These are phyloP conservation scores for Muraenolepis orangiensis DNA, from an alignment of 2,797 vertebrate species.

Conservation along the genomic window DNA sequence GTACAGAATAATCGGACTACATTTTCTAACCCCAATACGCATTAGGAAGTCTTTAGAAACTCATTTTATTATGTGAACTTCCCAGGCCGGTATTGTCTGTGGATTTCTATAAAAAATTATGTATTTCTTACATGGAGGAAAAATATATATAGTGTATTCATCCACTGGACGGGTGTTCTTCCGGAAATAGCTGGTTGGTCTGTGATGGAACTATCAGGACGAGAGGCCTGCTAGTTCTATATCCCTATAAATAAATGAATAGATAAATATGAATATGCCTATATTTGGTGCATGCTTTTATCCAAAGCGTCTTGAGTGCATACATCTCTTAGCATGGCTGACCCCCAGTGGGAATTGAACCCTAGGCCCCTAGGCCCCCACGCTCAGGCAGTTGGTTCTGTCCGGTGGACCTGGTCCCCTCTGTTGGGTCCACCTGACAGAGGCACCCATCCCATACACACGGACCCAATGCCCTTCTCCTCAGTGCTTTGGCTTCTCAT, in stretches of 20 bases:
- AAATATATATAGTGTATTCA: background rate
- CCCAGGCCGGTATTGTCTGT: too few species aligned
- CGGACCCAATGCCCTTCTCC: too few species aligned
- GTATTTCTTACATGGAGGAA: background rate
- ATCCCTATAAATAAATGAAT: background rate
- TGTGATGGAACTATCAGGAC: background rate
- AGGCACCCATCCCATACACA: too few species aligned
- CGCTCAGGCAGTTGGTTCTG: too few species aligned
- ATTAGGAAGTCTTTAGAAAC: background rate
- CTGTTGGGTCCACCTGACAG: too few species aligned
- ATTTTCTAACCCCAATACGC: slow-evolving; percentile 20
- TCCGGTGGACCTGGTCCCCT: too few species aligned
- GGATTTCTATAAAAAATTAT: too few species aligned
- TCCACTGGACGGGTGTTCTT: background rate
- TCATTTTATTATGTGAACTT: too few species aligned
- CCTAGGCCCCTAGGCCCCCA: too few species aligned
- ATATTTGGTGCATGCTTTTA: background rate
- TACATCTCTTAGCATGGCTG: too few species aligned
- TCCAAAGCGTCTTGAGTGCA: background rate
- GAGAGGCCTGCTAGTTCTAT: background rate
- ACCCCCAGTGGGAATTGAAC: background rate
- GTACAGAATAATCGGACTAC: slow-evolving; percentile 16
- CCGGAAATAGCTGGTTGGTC: background rate
- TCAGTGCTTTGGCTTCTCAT: too few species aligned
- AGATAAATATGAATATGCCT: background rate